A percentile compares a stretch with the other conserved stretches of the same genome.
phyloP scores from a whole-genome alignment of 2,113 vertebrate genomes.

The Galeopterus variegatus region DNA sequence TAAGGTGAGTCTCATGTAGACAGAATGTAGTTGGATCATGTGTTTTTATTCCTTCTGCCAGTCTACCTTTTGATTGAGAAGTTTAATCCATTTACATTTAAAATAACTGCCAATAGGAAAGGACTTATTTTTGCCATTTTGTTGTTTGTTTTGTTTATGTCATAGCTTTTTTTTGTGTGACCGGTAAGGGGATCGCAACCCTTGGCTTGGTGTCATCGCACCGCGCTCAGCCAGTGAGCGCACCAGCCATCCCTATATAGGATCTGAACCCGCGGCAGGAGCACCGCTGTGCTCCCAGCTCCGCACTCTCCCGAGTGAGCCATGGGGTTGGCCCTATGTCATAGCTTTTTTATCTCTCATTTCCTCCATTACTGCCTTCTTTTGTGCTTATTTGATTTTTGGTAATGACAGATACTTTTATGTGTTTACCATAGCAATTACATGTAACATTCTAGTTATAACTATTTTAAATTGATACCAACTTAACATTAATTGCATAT shows the following conservation, averaged over 20 bases:
- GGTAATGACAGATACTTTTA: neutral
- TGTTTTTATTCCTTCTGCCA: neutral
- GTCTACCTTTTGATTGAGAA: neutral
- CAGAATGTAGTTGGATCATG: neutral
- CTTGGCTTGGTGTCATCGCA: no score
- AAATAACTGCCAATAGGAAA: neutral
- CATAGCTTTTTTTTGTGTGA: neutral
- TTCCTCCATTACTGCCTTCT: neutral
- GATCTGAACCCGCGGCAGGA: no score
- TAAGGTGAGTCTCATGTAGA: neutral
- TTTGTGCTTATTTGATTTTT: neutral
- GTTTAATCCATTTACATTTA: neutral
- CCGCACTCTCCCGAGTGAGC: no score
- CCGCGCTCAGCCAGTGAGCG: no score
- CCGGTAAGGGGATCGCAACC: no score
- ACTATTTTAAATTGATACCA: neutral
- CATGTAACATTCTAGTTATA: neutral
- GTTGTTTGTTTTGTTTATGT: neutral
- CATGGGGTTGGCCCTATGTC: no score
- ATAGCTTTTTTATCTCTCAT: neutral
- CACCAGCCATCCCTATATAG: no score
- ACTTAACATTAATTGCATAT: neutral
- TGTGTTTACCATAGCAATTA: neutral
- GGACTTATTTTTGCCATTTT: neutral
- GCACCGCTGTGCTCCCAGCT: no score